Conservation (phyloP, 1,140 invertebrate species). For the Thaumetopoea pityocampa region DNA sequence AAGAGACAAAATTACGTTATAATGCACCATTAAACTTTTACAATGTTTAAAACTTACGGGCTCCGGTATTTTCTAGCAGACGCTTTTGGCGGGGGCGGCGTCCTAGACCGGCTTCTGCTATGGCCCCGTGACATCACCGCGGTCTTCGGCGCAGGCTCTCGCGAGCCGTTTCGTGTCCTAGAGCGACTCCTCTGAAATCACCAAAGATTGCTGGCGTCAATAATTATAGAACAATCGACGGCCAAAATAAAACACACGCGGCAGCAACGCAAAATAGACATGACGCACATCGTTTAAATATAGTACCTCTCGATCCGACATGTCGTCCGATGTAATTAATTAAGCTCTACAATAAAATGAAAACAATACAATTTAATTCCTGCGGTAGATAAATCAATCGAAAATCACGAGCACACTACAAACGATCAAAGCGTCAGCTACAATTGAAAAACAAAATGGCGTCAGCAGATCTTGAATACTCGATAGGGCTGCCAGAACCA, state of each 20-base stretch:
- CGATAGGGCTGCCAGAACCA: too few relatives aligned
- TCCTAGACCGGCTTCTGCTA: slow-evolving; percentile 67
- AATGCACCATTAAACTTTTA: slow-evolving; percentile 4
- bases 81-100: slow-evolving; percentile 67
- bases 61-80: slow-evolving; percentile 62
- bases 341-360: slow-evolving; percentile 36
- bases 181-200: slow-evolving; percentile 70
- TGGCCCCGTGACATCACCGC: slow-evolving; percentile 64
- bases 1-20: too few relatives aligned
- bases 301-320: slow-evolving; percentile 75
- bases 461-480: too few relatives aligned
- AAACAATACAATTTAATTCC: slow-evolving; percentile 55
- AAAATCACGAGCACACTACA: slow-evolving; percentile 41
- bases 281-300: slow-evolving; percentile 37
- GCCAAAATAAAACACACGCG: slow-evolving; percentile 51
- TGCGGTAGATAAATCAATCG: slow-evolving; percentile 35
- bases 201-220: slow-evolving; percentile 24
- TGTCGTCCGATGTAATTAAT: slow-evolving; percentile 39
- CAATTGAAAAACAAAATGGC: slow-evolving; percentile 67
- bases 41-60: slow-evolving; percentile 46
- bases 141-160: slow-evolving; percentile 58
- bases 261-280: slow-evolving; percentile 28
- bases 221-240: slow-evolving; percentile 31
- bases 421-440: slow-evolving; percentile 35
- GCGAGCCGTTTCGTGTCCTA: slow-evolving; percentile 68